Percentiles rank a stretch among this genome's conserved stretches.
phyloP scores from a whole-genome alignment of 2,888 invertebrate species.

The Oscheius sp. region DNA sequence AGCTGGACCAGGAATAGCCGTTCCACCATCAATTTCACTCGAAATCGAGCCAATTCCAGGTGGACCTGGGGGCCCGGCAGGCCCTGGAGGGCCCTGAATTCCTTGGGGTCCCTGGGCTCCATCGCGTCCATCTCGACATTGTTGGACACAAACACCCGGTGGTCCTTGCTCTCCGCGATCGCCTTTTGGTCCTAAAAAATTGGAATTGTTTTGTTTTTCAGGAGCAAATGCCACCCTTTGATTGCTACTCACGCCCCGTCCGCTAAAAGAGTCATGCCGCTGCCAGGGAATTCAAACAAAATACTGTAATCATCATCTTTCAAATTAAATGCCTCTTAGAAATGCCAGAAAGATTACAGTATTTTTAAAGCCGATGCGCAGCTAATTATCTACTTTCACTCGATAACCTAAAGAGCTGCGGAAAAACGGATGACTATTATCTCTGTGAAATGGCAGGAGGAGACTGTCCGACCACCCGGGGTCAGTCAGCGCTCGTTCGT shows the following conservation, averaged over 20 bases:
- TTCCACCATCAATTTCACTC: neutral
- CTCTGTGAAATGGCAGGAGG: conserved; percentile 9
- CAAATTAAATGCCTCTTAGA: too few species aligned
- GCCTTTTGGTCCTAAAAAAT: conserved; percentile 22
- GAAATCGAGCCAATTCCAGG: conserved; percentile 35
- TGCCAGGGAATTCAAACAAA: too few species aligned
- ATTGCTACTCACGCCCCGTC: conserved; percentile 7
- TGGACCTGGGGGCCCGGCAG: conserved; percentile 49
- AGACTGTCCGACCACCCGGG: conserved; percentile 28
- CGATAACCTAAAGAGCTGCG: conserved; percentile 11
- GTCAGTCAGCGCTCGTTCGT: conserved; percentile 11
- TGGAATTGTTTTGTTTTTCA: conserved; percentile 1
- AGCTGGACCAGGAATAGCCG: neutral
- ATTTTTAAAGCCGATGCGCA: too few species aligned
- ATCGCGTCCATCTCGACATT: conserved; percentile 48
- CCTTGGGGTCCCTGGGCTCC: conserved; percentile 55
- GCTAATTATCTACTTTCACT: too few species aligned
- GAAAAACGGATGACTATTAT: neutral
- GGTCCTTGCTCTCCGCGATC: conserved; percentile 51
- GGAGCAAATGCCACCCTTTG: too few species aligned
- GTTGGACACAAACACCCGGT: conserved; percentile 54
- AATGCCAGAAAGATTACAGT: too few species aligned
- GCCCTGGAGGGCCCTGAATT: conserved; percentile 48
- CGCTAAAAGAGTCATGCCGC: conserved; percentile 9
- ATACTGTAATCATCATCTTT: too few species aligned